Percentiles rank a stretch among this genome's conserved stretches.
phyloP scores from a whole-genome alignment of 2,888 invertebrate genomes.

The Oxystoma pomonae region DNA sequence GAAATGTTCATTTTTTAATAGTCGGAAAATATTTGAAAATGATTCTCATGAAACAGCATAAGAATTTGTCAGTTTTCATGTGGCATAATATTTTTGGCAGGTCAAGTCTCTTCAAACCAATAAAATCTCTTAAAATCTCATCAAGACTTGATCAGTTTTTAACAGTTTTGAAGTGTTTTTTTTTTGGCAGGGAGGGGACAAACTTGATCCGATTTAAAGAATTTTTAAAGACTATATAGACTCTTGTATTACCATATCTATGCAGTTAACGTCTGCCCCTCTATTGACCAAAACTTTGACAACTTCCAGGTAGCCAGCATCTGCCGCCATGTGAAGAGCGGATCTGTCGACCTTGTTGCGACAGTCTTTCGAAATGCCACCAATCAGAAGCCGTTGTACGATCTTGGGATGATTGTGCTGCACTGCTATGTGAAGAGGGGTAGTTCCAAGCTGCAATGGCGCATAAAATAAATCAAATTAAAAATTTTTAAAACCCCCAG shows the following conservation, averaged over 20 bases:
- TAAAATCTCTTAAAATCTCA: too few species aligned
- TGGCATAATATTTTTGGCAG: too few species aligned
- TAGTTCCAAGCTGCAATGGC: conserved; percentile 72
- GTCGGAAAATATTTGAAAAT: too few species aligned
- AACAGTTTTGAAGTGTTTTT: too few species aligned
- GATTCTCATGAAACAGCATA: too few species aligned
- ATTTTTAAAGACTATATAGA: too few species aligned
- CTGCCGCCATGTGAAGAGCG: conserved; percentile 84
- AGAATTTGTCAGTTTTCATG: too few species aligned
- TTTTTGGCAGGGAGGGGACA: too few species aligned
- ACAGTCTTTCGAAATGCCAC: conserved; percentile 84
- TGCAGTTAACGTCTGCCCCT: conserved; percentile 69
- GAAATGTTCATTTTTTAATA: too few species aligned
- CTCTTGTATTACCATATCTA: conserved; percentile 68
- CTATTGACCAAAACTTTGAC: conserved; percentile 64
- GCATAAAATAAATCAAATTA: conserved; percentile 4
- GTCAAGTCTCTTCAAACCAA: too few species aligned
- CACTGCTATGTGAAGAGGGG: conserved; percentile 83
- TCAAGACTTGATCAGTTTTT: too few species aligned
- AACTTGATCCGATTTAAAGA: too few species aligned
- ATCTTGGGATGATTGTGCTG: conserved; percentile 76
- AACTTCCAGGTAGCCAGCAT: conserved; percentile 75
- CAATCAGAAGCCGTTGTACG: conserved; percentile 75
- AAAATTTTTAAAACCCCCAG: neutral
- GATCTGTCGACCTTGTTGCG: conserved; percentile 91